phyloP scores from a whole-genome alignment of 2,797 vertebrate genomes.

The Lepilemur septentrionalis region DNA sequence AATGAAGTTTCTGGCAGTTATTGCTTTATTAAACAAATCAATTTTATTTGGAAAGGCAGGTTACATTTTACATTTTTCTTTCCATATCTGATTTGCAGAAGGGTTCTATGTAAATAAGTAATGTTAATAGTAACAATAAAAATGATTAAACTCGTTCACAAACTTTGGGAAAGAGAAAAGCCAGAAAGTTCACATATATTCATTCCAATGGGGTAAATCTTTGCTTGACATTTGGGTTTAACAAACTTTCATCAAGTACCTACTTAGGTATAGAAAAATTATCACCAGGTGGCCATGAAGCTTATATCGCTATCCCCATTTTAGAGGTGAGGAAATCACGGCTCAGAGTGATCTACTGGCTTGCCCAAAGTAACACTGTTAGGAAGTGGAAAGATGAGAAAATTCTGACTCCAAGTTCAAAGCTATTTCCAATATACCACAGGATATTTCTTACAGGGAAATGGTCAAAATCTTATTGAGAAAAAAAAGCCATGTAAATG shows the following conservation, averaged over 20 bases:
- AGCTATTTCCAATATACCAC: not conserved
- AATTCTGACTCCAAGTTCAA: not conserved
- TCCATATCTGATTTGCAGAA: slow-evolving; percentile 14
- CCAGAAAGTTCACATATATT: not conserved
- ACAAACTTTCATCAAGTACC: not conserved
- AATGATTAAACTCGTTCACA: slow-evolving; percentile 1
- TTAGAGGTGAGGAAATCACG: slow-evolving; percentile 5
- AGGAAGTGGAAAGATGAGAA: not conserved
- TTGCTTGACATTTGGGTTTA: slow-evolving; percentile 27
- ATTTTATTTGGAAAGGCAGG: slow-evolving; percentile 51
- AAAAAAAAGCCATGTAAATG: not conserved
- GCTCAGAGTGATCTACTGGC: not conserved
- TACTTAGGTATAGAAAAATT: not conserved
- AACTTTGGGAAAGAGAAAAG: slow-evolving; percentile 3
- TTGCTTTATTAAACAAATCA: slow-evolving; percentile 65
- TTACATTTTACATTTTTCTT: slow-evolving; percentile 34
- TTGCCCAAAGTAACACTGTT: not conserved
- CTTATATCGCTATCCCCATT: not conserved
- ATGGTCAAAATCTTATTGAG: not conserved
- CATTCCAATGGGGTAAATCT: not conserved
- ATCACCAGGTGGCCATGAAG: not conserved
- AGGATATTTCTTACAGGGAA: not conserved
- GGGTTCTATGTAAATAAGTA: slow-evolving; percentile 1
- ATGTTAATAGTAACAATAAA: slow-evolving; percentile 23
- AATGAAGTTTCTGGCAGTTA: slow-evolving; percentile 26